phyloP scores from a whole-genome alignment of 2,888 invertebrate genomes.

The Anaspis maculata region DNA sequence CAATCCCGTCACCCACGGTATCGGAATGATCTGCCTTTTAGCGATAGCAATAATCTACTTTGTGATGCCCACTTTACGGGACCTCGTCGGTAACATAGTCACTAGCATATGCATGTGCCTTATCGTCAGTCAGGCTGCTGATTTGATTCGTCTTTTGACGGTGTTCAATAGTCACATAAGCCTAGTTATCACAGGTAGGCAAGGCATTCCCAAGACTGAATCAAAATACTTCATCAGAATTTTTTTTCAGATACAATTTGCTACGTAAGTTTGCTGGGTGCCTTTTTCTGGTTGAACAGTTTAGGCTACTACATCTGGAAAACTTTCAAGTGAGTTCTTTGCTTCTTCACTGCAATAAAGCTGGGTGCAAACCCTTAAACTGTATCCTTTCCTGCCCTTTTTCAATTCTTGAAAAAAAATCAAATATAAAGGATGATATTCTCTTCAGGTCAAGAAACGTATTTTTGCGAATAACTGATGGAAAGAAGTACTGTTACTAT shows the following conservation, averaged over 20 bases:
- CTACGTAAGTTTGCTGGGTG: constrained; percentile 67
- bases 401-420: too few relatives aligned
- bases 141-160: constrained; percentile 69
- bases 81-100: constrained; percentile 76
- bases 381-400: neutral
- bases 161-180: constrained; percentile 74
- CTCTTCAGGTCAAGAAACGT: constrained; percentile 68
- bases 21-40: constrained; percentile 62
- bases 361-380: neutral
- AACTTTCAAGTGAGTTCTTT: constrained; percentile 60
- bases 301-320: constrained; percentile 84
- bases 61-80: constrained; percentile 71
- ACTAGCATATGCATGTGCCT: constrained; percentile 74
- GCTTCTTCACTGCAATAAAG: constrained; percentile 1
- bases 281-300: constrained; percentile 82
- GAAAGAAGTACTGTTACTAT: constrained; percentile 80
- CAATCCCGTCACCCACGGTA: constrained; percentile 68
- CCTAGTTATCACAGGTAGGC: constrained; percentile 67
- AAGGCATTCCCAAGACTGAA: constrained; percentile 4
- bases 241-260: constrained; percentile 59
- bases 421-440: constrained; percentile 3
- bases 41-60: constrained; percentile 73
- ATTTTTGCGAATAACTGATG: constrained; percentile 75
- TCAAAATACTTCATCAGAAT: constrained; percentile 14
- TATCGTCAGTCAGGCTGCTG: constrained; percentile 68